Evolutionary conservation across 1,140 invertebrate species (phyloP).

Genomic region (Neodiprion fabricii): DNA sequence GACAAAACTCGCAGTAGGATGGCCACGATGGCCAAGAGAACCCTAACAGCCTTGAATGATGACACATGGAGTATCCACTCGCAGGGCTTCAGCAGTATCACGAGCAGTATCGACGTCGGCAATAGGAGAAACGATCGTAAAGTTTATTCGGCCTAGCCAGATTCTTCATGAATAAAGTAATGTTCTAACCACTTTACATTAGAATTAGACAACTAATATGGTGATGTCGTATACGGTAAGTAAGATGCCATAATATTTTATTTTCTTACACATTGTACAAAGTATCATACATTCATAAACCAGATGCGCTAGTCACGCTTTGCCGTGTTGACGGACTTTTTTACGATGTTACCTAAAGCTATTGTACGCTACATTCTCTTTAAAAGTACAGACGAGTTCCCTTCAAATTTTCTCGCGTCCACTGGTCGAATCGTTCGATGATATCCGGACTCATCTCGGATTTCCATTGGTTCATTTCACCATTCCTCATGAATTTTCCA

Average conservation of each 20-base stretch:
- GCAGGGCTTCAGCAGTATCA: no score
- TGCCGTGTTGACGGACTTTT: not conserved
- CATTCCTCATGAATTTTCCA: constrained; percentile 68
- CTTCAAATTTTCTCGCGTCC: constrained; percentile 62
- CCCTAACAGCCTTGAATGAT: no score
- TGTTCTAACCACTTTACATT: no score
- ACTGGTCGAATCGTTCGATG: constrained; percentile 64
- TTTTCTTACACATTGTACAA: not conserved
- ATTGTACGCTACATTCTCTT: not conserved
- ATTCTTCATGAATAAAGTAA: no score
- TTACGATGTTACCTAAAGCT: not conserved
- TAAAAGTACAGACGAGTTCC: constrained; percentile 29
- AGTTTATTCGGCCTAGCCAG: no score
- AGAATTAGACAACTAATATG: no score
- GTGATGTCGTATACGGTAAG: no score
- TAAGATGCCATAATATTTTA: not conserved
- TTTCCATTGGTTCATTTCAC: constrained; percentile 71
- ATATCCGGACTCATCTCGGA: constrained; percentile 65
- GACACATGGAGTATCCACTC: no score
- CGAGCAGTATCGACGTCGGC: no score
- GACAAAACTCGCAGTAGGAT: no score
- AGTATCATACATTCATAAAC: not conserved
- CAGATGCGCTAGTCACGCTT: not conserved
- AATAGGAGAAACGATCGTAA: no score
- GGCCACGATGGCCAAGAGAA: no score